Base-by-base conservation (phyloP, 2,797 vertebrate species). In the Anguilla obscura region DNA sequence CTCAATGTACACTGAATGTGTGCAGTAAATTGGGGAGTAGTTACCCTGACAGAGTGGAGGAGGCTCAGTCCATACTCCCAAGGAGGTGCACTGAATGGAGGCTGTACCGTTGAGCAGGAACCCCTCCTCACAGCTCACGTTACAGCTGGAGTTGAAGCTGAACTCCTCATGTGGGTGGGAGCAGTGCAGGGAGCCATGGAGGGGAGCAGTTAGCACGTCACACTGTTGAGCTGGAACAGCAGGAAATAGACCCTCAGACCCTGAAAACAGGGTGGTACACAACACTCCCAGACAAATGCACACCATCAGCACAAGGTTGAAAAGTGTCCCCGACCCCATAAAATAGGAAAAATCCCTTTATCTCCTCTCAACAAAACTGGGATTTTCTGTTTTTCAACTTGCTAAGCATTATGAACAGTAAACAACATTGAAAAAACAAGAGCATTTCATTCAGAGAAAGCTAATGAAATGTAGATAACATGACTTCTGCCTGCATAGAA, bases 41-140 rank as follows among this genome's bases (percentile, higher is more conserved):
- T 4, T 79, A 79, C 74, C 74, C 16, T 40, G 74, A 79, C 82
- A 82, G 21, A 50, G 40, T 48, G 79, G 79, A n/a, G 8, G 7
- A 9, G 48, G 40, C 10, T 82, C 85, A 58, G 85, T 85, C 89
- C 89, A 94, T 1, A 7, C 30, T 56, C 93, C 92, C 58, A 48
- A 30, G 3, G 92, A 92, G 58, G 58, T 92, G 88, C 93, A 94
- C 82, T 91, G 90, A 12, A 66, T 80, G 0, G 12, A 16, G 4
- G 85, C 89, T 2, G 91, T 90, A 36, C 93, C 93, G 27, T 91
- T 94, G 16, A 93, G 87, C 0, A 88, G 1, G 88, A 94, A 94
- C 0, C 93, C 93, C 36, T 91, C 85, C 0, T 92, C 89, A 90
- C 95, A 95, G 18, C 40, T n/a, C 40, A 82, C 24, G 21, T 48